These are phyloP conservation scores for Lophotis ruficrista DNA, from an alignment of 2,113 vertebrate genomes.

Conservation along the genomic window DNA sequence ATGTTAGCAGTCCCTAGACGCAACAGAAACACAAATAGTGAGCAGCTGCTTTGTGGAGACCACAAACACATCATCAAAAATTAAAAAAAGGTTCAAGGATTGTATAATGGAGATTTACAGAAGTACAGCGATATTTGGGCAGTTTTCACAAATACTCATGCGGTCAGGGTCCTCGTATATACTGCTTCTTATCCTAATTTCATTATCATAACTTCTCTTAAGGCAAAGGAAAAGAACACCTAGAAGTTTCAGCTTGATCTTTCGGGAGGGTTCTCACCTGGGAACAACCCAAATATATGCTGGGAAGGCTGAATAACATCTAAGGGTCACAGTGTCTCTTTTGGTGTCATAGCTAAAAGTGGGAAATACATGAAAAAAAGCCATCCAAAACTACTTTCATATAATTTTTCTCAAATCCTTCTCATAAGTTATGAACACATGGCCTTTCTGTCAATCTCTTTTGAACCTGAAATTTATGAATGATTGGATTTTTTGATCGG, in stretches of 20 bases:
- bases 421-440: not conserved
- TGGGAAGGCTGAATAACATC: not conserved
- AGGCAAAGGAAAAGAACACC: not conserved
- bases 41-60: slow-evolving; percentile 38
- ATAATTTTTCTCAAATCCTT: not conserved
- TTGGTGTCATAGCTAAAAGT: not conserved
- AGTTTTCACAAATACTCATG: not conserved
- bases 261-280: not conserved
- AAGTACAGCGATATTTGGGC: not conserved
- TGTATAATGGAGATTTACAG: not conserved
- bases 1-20: slow-evolving; percentile 17
- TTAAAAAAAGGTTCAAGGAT: not conserved
- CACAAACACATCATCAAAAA: slow-evolving; percentile 23
- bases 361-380: not conserved
- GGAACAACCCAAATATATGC: not conserved
- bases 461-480: not conserved
- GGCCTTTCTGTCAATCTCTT: not conserved
- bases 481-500: not conserved
- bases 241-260: not conserved
- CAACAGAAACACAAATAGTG: not conserved
- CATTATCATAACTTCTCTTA: not conserved
- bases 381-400: not conserved
- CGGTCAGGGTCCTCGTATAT: not conserved
- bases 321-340: not conserved
- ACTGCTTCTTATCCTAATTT: not conserved